Percentiles rank a stretch among this genome's conserved stretches.
phyloP scores from a whole-genome alignment of 2,797 vertebrate species.

The Periparus ater region DNA sequence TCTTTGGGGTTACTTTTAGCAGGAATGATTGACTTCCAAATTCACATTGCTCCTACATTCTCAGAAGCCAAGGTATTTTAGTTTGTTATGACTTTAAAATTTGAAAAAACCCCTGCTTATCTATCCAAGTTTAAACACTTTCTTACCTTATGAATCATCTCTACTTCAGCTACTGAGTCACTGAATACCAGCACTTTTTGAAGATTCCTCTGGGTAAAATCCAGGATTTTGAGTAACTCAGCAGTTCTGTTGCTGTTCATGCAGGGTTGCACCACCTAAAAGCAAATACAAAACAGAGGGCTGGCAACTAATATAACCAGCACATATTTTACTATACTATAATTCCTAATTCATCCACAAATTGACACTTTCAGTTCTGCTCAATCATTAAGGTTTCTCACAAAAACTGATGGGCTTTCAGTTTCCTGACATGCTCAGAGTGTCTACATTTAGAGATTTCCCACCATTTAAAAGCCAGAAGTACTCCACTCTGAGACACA shows the following conservation, averaged over 20 bases:
- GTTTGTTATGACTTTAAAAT: background rate
- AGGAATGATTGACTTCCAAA: background rate
- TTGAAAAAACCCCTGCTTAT: accelerated
- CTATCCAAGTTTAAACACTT: background rate
- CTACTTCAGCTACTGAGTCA: slow-evolving; percentile 80
- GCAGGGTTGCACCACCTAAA: slow-evolving; percentile 82
- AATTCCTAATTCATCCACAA: background rate
- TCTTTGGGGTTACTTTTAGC: background rate
- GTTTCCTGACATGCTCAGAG: background rate
- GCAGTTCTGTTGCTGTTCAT: slow-evolving; percentile 79
- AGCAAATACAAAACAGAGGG: background rate
- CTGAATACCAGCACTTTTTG: slow-evolving; percentile 90
- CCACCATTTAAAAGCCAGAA: background rate
- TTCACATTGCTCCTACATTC: background rate
- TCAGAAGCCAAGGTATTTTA: background rate
- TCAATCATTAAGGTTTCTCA: background rate
- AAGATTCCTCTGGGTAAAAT: slow-evolving; percentile 72
- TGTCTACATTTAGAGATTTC: too few relatives aligned
- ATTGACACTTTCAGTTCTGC: background rate
- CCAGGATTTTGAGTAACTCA: slow-evolving; percentile 79
- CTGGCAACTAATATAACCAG: background rate
- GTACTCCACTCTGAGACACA: background rate
- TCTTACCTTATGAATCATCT: slow-evolving; percentile 84
- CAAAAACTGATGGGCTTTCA: accelerated
- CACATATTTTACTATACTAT: accelerated